Base-by-base conservation (phyloP, 2,888 invertebrate genomes). In the Brachypalpus laphriformis region DNA sequence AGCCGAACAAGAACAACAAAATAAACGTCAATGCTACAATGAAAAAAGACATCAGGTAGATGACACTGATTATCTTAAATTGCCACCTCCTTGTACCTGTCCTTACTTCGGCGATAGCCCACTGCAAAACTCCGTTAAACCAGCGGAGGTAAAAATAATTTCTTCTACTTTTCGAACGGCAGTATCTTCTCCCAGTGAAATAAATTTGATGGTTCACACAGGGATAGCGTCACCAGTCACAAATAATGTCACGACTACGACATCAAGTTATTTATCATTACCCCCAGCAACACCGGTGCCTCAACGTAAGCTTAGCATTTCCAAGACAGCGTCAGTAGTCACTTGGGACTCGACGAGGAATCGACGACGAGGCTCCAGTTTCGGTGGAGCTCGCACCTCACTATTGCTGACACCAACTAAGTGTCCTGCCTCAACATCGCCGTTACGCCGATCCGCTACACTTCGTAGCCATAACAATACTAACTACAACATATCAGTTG, bases 21-120 rank as follows among this genome's bases (percentile, higher is more conserved):
- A 51, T n/a, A 63, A 57, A 22, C 61, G n/a, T 22, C 63, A 54
- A 22, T 70, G 66, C n/a, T 66, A 54, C 22, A 66, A 14, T 34
- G 42, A 63, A 37, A 37, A 16, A 25, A 54, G 18, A 3, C 47
- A 76, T 42, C 31, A 31, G 22, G 57, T 9, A 42, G 70, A 57
- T 20, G 82, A 82, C 18, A 54, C 86, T 45, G 91, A 90, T 47
- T 91, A 92, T 28, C 90, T 94, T 22, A 93, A 94, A 7, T 89
- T 96, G 42, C 96, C 96, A 3, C 95, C 96, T 0, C 96, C 96
- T 0, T 96, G 96, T 90, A 96, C 96, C 0, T 96, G 96, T 89
- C 96, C 96, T 0, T 96, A 96, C 88, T 96, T 97, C 89, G 96
- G 96, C 0, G 94, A 95, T 85, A 94, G 94, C 1, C 94, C 94